Conservation (phyloP, 2,113 vertebrate genomes). For the Thinocorus orbignyianus region DNA sequence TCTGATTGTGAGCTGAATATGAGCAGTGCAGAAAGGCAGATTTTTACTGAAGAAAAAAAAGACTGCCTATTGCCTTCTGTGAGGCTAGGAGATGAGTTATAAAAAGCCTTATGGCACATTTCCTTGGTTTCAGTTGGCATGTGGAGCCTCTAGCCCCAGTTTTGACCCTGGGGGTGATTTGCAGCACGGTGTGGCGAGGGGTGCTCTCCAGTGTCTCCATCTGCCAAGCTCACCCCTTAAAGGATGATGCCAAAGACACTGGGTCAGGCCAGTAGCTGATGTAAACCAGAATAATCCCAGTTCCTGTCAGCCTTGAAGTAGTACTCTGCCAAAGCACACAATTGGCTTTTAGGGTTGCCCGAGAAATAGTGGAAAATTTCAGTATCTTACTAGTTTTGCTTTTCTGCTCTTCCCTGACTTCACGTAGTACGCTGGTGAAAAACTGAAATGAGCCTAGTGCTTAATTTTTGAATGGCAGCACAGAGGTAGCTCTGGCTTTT, state of each 20-base stretch:
- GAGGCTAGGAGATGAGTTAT: neutral
- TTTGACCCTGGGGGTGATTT: neutral
- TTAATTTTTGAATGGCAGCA: neutral
- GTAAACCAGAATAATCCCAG: conserved; percentile 3
- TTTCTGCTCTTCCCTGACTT: neutral
- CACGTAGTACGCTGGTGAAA: neutral
- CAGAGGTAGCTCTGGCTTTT: neutral
- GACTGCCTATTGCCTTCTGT: conserved; percentile 29
- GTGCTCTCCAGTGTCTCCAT: neutral
- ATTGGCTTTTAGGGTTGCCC: neutral
- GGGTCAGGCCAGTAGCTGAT: neutral
- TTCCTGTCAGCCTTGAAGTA: neutral
- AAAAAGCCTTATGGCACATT: conserved; percentile 1
- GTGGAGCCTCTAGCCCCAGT: neutral
- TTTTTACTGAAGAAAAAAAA: conserved; percentile 24
- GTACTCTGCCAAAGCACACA: neutral
- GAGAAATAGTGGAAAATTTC: neutral
- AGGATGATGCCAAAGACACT: neutral
- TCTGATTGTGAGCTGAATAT: conserved; percentile 53
- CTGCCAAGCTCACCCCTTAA: neutral
- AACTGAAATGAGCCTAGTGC: neutral
- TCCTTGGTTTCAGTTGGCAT: fast-evolving
- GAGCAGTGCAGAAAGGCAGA: conserved; percentile 40
- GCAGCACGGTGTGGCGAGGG: fast-evolving
- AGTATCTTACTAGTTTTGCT: neutral